Conservation (phyloP, 2,888 invertebrate species). For the Rhimphoctona megacephalus region DNA sequence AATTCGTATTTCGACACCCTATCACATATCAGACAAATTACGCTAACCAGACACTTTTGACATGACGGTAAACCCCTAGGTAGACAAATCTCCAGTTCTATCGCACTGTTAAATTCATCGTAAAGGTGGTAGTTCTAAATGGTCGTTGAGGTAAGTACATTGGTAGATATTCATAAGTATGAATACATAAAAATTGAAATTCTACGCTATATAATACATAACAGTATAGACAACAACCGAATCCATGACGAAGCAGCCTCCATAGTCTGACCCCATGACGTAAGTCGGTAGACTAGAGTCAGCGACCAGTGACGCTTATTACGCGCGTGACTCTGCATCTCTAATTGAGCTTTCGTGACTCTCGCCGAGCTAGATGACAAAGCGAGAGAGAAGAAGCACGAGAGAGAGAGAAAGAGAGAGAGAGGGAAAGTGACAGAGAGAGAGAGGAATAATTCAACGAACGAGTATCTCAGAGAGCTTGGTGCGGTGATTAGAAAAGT, state of each 20-base stretch:
- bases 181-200: not conserved
- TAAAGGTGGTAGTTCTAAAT: not conserved
- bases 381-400: slow-evolving; percentile 3
- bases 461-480: slow-evolving; percentile 77
- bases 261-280: slow-evolving; percentile 59
- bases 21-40: not conserved
- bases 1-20: not conserved
- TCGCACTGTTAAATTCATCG: not conserved
- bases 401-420: slow-evolving; percentile 23
- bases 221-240: slow-evolving; percentile 39
- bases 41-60: slow-evolving; percentile 47
- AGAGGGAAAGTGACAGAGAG: not conserved
- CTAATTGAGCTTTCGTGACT: slow-evolving; percentile 80
- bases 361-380: slow-evolving; percentile 41
- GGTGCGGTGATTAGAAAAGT: slow-evolving; percentile 79
- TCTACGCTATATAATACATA: not conserved
- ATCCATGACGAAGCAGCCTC: slow-evolving; percentile 37
- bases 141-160: not conserved
- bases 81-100: slow-evolving; percentile 8
- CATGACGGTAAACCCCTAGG: slow-evolving; percentile 22
- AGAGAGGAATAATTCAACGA: slow-evolving; percentile 72
- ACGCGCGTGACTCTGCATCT: slow-evolving; percentile 78
- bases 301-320: slow-evolving; percentile 73
- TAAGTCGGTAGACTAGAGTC: slow-evolving; percentile 67
- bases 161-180: not conserved